Percentiles rank a stretch among this genome's conserved stretches.
Conservation (phyloP, 1,140 invertebrate genomes). For the Vanessa atalanta region DNA sequence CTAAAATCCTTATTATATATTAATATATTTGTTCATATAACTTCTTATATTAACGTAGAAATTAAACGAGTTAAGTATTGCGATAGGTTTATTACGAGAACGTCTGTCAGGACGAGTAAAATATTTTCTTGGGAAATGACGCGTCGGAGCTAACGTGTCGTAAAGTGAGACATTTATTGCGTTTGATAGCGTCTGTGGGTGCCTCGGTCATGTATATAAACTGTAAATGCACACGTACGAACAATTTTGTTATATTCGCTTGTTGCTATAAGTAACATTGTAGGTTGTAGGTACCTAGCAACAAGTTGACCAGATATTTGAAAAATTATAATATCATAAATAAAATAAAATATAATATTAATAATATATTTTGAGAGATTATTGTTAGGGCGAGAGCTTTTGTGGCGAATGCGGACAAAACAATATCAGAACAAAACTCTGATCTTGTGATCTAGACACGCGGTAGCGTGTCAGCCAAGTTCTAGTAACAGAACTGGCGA, state of each 20-base stretch:
- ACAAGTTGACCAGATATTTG: not conserved
- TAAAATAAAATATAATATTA: not conserved
- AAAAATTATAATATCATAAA: not conserved
- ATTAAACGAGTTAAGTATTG: conserved; percentile 31
- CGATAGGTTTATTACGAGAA: conserved; percentile 51
- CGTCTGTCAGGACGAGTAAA: conserved; percentile 41
- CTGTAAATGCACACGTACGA: not conserved
- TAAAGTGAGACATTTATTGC: conserved; percentile 60
- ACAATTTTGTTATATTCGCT: not conserved
- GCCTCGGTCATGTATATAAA: not conserved
- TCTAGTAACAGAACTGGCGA: too few relatives aligned
- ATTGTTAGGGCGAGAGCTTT: too few relatives aligned
- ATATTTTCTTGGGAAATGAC: conserved; percentile 52
- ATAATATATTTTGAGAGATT: too few relatives aligned
- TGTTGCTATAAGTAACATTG: not conserved
- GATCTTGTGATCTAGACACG: too few relatives aligned
- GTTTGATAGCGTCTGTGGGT: conserved; percentile 50
- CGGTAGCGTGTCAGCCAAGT: too few relatives aligned
- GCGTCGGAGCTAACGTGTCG: conserved; percentile 44
- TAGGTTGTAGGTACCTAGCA: not conserved
- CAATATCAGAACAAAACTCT: too few relatives aligned
- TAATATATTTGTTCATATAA: not conserved
- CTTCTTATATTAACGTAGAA: not conserved
- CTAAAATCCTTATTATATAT: too few relatives aligned
- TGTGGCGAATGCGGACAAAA: too few relatives aligned